Base-by-base conservation (phyloP, 2,888 invertebrate genomes). In the Herminia tarsipennalis region DNA sequence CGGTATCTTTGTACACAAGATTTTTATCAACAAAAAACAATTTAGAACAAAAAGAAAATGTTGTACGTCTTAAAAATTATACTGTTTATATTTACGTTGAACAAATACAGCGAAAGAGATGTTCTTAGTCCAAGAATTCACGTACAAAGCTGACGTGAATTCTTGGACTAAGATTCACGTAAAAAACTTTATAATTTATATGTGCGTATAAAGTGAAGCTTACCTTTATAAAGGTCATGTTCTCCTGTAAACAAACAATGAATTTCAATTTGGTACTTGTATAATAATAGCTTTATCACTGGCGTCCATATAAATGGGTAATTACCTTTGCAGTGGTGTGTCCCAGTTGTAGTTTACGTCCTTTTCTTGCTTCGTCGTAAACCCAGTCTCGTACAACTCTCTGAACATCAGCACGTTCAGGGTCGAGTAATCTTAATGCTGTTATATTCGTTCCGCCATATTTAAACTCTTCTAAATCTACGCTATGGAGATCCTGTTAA, bases 381-480 rank as follows among this genome's bases (percentile, higher is more conserved):
- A 94, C 95, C 97, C 97, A 97, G 66, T 96, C 95, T 56, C 95
- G 93, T 35, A 96, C 94, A 18, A 96, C 94, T 72, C 94, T 94
- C 73, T 95, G 94, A 16, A 97, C 95, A 68, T 96, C 94, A n/a
- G 94, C 93, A 58, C 94, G 94, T 54, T 95, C 94, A 14, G 97
- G 96, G 83, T 98, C 97, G 29, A 98, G 95, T 62, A 99, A 89
- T 61, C 98, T 94, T 76, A 98, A 95, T 3, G 98, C 97, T 1
- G 98, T 98, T 63, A 99, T 97, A 85, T 98, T 98, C 16, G 98
- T 98, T 20, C 98, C 98, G 5, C 98, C 97, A 82, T 98, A 97
- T 80, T 96, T 96, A 84, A 98, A 98, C 83, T 98, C 97, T 74
- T 97, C 97, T 73, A 98, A 92, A 86, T 98, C 96, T 21, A 99